phyloP scores from a whole-genome alignment of 2,888 invertebrate species.

The Cryptosula pallasiana region DNA sequence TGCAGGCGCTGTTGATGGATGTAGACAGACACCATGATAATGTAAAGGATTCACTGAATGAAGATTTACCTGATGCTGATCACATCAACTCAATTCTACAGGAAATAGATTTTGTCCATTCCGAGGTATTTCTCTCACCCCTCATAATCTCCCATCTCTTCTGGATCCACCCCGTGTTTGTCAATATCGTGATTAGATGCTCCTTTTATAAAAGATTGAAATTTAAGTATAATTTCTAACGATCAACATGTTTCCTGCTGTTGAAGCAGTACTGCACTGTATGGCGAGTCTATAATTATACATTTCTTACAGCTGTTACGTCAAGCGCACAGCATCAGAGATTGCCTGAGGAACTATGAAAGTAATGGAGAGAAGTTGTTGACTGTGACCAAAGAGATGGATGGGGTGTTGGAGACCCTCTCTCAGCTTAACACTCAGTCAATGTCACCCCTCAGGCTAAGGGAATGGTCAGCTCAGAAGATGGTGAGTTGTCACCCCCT shows the following conservation, averaged over 20 bases:
- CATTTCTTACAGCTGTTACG: background rate
- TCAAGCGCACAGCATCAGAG: slow-evolving; percentile 9
- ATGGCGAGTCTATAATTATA: no score
- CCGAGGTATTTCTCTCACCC: background rate
- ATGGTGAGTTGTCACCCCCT: background rate
- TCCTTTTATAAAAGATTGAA: no score
- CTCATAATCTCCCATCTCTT: background rate
- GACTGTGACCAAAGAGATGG: background rate
- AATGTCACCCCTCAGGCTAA: background rate
- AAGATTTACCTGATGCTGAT: background rate
- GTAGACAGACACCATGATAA: background rate
- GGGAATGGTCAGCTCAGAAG: slow-evolving; percentile 13
- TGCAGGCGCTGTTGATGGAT: background rate
- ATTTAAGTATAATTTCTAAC: no score
- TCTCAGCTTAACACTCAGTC: slow-evolving; percentile 7
- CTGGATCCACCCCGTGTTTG: no score
- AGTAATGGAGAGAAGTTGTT: slow-evolving; percentile 10
- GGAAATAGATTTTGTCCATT: slow-evolving; percentile 17
- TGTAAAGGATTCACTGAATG: background rate
- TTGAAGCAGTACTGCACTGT: no score
- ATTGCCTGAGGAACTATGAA: slow-evolving; percentile 12
- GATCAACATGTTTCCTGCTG: no score
- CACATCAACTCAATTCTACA: background rate
- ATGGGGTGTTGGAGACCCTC: slow-evolving; percentile 7
- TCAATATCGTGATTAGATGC: no score